phyloP scores from a whole-genome alignment of 2,113 vertebrate genomes.

The Diphyllodes magnificus region DNA sequence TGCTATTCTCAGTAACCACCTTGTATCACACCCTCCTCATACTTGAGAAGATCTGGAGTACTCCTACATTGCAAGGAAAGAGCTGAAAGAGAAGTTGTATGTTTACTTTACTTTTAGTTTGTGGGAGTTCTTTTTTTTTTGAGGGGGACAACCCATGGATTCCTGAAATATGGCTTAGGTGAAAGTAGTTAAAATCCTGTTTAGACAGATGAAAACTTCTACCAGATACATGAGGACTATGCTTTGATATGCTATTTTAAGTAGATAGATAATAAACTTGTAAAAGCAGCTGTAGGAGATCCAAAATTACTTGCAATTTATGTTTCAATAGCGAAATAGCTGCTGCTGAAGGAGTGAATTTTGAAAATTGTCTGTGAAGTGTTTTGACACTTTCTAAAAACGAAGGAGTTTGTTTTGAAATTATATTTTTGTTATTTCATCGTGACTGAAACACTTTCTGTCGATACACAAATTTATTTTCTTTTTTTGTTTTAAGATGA shows the following conservation, averaged over 20 bases:
- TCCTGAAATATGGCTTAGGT: background rate
- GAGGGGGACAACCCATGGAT: fast-evolving
- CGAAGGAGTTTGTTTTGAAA: background rate
- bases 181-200: background rate
- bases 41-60: background rate
- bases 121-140: background rate
- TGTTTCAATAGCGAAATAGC: background rate
- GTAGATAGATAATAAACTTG: background rate
- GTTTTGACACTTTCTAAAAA: conserved; percentile 4
- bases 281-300: background rate
- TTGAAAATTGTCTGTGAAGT: background rate
- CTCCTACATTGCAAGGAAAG: background rate
- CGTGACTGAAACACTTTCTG: background rate
- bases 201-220: background rate
- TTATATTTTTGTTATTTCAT: background rate
- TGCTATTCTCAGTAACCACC: background rate
- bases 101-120: background rate
- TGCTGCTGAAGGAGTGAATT: background rate
- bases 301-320: background rate
- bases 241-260: background rate
- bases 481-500: background rate
- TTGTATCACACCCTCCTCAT: background rate
- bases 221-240: background rate
- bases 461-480: background rate
- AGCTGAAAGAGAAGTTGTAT: background rate